Evolutionary conservation across 2,797 vertebrate species (phyloP), one percentile per base, ranked within the genome.

Genomic region (Iguana delicatissima): DNA sequence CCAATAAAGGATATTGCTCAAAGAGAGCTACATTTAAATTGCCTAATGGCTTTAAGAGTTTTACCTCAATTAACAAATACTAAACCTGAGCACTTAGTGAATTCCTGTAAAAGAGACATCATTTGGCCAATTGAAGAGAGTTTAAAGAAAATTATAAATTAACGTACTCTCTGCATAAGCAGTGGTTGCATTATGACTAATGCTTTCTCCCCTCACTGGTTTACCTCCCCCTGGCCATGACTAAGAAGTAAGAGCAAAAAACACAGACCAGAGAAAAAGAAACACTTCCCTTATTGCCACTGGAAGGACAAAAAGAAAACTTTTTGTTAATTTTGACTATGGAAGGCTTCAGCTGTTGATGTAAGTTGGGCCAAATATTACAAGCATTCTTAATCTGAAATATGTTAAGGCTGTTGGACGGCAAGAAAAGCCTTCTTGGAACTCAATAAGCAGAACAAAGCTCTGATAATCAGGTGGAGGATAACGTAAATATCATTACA

Each of bases 11-110:
- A 94, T 96, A 96, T 96, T 96, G 96, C 96, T 97, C 94, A 96
- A 96, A 96, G 96, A 96, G 94, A 97, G 96, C 96, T 97, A 97
- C 97, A 96, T 97, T 98, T 98, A 97, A 97, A 96, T 97, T 81
- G 91, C 96, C 93, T 97, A 97, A 97, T 97, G 95, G 96, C 95
- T 96, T 96, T 96, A 97, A 96, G 94, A 96, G 96, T 97, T 96
- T 97, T 97, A 96, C 94, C 96, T 97, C 97, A 98, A 97, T 98
- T 97, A 98, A 97, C 96, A 95, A 96, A 96, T 95, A 97, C 97
- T 95, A 97, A 97, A 97, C 95, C 94, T 92, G 95, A 96, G 95
- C 95, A 96, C 92, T 96, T 95, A 94, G 95, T 96, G 95, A 96
- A 96, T 97, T 96, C 84, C 94, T 96, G 95, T 73, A 95, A 90